Evolutionary conservation across 2,888 invertebrate genomes (phyloP), one percentile per base, ranked within the genome.

Genomic region (Tanypteryx hageni): DNA sequence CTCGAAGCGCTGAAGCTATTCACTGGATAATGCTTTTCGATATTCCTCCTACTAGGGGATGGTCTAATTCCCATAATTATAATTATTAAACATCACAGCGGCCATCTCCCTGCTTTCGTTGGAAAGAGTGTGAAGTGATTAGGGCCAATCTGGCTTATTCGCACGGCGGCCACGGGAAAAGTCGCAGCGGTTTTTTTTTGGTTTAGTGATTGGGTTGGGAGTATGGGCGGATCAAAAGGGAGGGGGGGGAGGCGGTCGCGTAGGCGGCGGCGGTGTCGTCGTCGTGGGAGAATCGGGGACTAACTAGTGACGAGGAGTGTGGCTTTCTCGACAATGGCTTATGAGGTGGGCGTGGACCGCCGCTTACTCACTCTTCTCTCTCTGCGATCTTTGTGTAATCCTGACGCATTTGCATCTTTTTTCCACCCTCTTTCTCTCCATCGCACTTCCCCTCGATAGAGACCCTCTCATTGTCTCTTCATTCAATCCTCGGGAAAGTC

Each of bases 131-230:
- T 89, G 27, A 64, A 89, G 89, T 89, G 89, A 89, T 89, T 89
- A 44, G 89, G 89, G 61, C 61, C 64, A 89, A 89, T 83, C 83
- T 56, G 57, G 56, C 83, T 83, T n/a, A 83, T 89, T 89, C 89
- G 59, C 64, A 18, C 18, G 22, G 64, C 59, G 59, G 44, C 44
- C 44, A 5, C 44, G 44, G 44, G 44, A 44, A 44, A 44, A 44
- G 44, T 44, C 44, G 44, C 44, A 44, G 44, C 5, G 44, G 44
- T 44, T 44, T 44, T 44, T 44, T 44, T 44, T 44, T 44, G 44
- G 44, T 44, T 44, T 44, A 5, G 44, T 44, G 1, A 44, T 44
- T 44, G 44, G 44, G 44, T 44, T 44, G 44, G 44, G 44, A 44
- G 44, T 1, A 3, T 44, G 44, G 44, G 44, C 44, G 44, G 44